Percentiles rank a stretch among this genome's conserved stretches.
phyloP scores from a whole-genome alignment of 1,140 invertebrate species.

The Neuroterus valhalla region DNA sequence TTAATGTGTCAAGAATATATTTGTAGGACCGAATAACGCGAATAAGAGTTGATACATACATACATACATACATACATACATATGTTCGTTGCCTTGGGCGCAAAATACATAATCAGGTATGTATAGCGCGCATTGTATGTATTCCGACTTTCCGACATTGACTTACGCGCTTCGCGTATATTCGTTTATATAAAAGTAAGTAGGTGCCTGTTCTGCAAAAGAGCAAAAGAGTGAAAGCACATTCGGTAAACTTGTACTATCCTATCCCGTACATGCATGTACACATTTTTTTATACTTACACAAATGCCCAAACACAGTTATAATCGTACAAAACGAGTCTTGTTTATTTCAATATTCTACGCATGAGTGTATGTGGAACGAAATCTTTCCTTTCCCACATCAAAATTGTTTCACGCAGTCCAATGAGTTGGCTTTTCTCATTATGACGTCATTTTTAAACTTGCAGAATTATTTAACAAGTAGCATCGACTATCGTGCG shows the following conservation, averaged over 20 bases:
- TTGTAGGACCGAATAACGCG: constrained; percentile 30
- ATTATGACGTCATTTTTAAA: no score
- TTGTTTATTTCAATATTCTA: constrained; percentile 14
- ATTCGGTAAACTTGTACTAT: constrained; percentile 50
- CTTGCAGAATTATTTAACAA: no score
- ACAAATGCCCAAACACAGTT: constrained; percentile 3
- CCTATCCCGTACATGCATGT: constrained; percentile 21
- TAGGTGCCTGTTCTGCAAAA: constrained; percentile 51
- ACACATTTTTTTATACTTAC: constrained; percentile 23
- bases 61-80: no score
- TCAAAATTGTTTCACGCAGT: no score
- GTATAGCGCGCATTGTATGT: constrained; percentile 29
- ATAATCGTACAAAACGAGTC: constrained; percentile 14
- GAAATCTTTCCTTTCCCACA: background rate
- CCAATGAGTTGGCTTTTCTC: no score
- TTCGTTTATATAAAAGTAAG: constrained; percentile 43
- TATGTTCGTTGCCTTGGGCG: constrained; percentile 53
- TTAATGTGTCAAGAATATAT: background rate
- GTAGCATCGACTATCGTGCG: no score
- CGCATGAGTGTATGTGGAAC: background rate
- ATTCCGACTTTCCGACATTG: constrained; percentile 47
- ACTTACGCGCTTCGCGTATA: constrained; percentile 39
- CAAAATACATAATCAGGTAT: constrained; percentile 34
- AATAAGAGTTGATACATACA: constrained; percentile 39
- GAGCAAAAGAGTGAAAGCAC: constrained; percentile 55